Base-by-base conservation (phyloP, 2,797 vertebrate genomes). In the Euthynnus affinis region DNA sequence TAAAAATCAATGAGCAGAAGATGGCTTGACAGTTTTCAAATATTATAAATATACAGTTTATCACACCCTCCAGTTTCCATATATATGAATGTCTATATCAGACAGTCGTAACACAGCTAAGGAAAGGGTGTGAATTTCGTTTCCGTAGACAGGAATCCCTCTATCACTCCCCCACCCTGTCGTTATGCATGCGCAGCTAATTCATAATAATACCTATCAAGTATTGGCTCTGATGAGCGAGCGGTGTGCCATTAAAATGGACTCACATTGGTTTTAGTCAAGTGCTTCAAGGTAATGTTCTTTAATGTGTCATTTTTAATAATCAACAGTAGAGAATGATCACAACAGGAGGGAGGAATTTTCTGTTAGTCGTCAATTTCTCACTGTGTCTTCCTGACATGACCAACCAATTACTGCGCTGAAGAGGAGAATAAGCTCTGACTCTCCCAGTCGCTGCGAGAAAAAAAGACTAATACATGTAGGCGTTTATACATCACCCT, bases 281-380 rank as follows among this genome's bases (percentile, higher is more conserved):
- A 91, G 77, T 78, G 84, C 88, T 91, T 87, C 74, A 78, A 87
- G 90, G 87, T 90, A 91, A 92, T 88, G 77, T 90, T 91, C 91
- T 93, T 92, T 89, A 92, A 90, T 78, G 65, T 91, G 90, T 91
- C 82, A 80, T 93, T 90, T 91, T 85, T 85, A 90, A 91, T 91
- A 80, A 82, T 88, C 87, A 87, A 71, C 84, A 75, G 85, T 77
- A 71, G 88, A 84, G 88, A 93, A 89, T 81, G 74, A 90, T 89
- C 78, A 87, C 91, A 84, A 93, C 90, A 87, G 81, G 72, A 82
- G 89, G 89, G 80, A 83, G 57, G 79, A 84, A 84, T 91, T 91
- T 88, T 90, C 88, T 87, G 75, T 80, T 81, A 77, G 76, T 84
- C 71, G 76, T 93, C 90, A 87, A 86, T 92, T 91, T 90, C 87